Conservation (phyloP, 2,113 vertebrate genomes). For the Grantiella picta region DNA sequence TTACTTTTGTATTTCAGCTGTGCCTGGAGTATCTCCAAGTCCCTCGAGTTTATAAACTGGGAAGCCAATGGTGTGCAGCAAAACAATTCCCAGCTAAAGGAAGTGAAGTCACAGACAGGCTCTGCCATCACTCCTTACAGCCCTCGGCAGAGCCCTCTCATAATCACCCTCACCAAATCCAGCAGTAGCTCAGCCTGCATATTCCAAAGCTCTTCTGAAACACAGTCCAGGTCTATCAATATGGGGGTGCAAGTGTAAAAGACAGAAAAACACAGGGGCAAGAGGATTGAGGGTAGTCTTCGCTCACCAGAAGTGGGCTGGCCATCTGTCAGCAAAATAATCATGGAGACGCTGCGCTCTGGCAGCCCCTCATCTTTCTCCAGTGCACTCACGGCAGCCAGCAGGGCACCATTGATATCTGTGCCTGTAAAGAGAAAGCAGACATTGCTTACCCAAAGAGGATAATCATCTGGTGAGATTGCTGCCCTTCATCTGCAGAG, state of each 20-base stretch:
- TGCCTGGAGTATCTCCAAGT: not conserved
- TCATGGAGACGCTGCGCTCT: conserved; percentile 75
- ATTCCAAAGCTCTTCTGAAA: not conserved
- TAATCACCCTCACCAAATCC: not conserved
- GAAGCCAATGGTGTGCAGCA: not conserved
- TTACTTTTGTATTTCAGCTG: not conserved
- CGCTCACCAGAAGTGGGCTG: conserved; percentile 84
- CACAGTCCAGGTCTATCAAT: not conserved
- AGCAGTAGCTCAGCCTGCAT: not conserved
- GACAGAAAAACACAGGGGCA: not conserved
- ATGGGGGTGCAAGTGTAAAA: not conserved
- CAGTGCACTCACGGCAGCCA: conserved; percentile 72
- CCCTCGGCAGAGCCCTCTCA: not conserved
- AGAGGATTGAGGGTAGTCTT: not conserved
- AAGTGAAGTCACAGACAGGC: not conserved
- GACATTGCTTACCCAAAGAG: not conserved
- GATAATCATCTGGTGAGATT: not conserved
- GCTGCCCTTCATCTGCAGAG: not conserved
- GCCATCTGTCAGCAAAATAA: conserved; percentile 91
- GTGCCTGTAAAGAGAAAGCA: conserved; percentile 71
- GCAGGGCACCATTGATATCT: conserved; percentile 79
- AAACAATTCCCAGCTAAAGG: not conserved
- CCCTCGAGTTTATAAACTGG: not conserved
- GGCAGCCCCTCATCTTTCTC: conserved; percentile 60
- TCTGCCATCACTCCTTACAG: not conserved